Evolutionary conservation across 2,113 vertebrate genomes (phyloP), one percentile per base, ranked within the genome.

Genomic region (Macquaria australasica): DNA sequence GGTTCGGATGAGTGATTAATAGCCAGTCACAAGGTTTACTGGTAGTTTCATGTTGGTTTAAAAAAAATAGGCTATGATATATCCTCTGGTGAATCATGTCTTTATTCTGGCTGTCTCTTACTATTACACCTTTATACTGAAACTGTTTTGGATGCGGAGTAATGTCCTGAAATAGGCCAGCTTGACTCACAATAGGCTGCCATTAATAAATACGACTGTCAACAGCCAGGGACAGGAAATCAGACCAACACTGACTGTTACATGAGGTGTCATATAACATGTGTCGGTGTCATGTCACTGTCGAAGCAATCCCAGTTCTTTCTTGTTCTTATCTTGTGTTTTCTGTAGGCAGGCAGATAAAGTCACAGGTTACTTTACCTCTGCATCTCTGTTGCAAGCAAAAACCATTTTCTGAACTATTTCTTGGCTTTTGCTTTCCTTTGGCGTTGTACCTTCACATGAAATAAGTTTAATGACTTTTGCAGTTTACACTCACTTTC

Each of bases 151-250:
- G 81, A 88, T 81, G 51, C 69, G 51, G 78, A 31, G 73, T 67
- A 86, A 87, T 88, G 74, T 73, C 81, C 81, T 84, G 77, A 91
- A 94, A 92, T 94, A 91, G 82, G 81, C 48, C 51, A 15, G 69
- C 64, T 77, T 28, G 41, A 56, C 89, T 83, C 79, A 90, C 88
- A 91, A 91, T 93, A 92, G 85, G 58, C 84, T 85, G 43, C 88
- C 87, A 89, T 94, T 92, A 93, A 94, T 94, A 93, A 93, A 86
- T 56, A 60, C 82, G 73, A 87, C 91, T 93, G 94, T 92, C 90
- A 91, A 82, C 88, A 89, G 93, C 87, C 82, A 76, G 68, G 55
- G 63, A 82, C 72, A 79, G 77, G 91, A 88, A 94, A 92, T 94
- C 74, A 91, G 89, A 93, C 60, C 85, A 89, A 74, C 74, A 77